Conservation (phyloP, 2,888 invertebrate genomes). For the Rhogogaster chlorosoma region DNA sequence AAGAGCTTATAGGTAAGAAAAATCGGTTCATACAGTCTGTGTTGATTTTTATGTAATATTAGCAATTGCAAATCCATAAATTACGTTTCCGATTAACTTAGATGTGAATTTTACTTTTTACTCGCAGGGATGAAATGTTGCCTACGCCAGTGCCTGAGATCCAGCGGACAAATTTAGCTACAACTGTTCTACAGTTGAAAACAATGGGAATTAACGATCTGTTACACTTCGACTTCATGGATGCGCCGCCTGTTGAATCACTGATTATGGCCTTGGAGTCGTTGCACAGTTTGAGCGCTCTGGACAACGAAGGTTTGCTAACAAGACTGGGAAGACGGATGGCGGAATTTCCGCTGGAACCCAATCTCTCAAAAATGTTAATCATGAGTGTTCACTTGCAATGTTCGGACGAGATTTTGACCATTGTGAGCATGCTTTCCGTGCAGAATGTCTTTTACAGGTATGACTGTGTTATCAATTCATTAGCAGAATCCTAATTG, state of each 20-base stretch:
- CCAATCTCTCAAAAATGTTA: constrained; percentile 98
- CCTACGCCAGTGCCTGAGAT: constrained; percentile 99
- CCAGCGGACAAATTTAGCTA: constrained; percentile 98
- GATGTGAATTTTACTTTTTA: background rate
- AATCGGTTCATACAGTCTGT: background rate
- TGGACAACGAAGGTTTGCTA: constrained; percentile 95
- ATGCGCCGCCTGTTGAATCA: constrained; percentile 98
- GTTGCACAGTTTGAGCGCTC: constrained; percentile 96
- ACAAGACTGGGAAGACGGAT: constrained; percentile 92
- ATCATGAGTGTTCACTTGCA: constrained; percentile 99
- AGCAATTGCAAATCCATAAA: background rate
- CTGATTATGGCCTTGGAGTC: constrained; percentile 98
- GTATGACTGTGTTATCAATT: constrained; percentile 58
- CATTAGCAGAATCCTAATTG: background rate
- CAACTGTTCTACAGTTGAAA: constrained; percentile 96
- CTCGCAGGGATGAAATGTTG: constrained; percentile 95
- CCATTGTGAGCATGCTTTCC: constrained; percentile 99
- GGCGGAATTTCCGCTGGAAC: constrained; percentile 99
- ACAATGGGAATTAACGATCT: constrained; percentile 99
- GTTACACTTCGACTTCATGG: constrained; percentile 99
- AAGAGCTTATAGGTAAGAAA: constrained; percentile 87
- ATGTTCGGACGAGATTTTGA: constrained; percentile 98
- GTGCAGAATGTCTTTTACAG: constrained; percentile 99
- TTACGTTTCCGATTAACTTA: background rate
- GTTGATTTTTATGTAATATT: background rate